Conservation (phyloP, 2,888 invertebrate species). For the Ditylenchus weischeri region DNA sequence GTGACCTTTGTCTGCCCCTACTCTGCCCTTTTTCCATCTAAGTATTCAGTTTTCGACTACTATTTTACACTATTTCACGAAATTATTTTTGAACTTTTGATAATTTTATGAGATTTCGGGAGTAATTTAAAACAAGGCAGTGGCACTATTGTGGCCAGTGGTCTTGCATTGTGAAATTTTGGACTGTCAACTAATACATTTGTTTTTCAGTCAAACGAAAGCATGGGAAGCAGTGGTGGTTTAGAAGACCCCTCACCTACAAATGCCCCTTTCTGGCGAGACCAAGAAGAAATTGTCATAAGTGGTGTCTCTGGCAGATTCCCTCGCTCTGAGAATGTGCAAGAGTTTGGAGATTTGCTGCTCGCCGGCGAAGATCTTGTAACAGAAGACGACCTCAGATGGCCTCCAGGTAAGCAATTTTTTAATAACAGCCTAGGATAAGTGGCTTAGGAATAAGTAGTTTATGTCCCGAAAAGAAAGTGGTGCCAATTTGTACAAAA, state of each 20-base stretch:
- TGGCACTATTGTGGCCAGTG: too few relatives aligned
- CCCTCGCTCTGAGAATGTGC: slow-evolving; percentile 84
- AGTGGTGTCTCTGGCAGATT: slow-evolving; percentile 67
- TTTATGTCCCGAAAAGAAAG: too few relatives aligned
- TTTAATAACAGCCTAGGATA: background rate
- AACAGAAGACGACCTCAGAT: slow-evolving; percentile 83
- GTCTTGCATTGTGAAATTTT: too few relatives aligned
- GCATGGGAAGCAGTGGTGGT: slow-evolving; percentile 40
- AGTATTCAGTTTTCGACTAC: too few relatives aligned
- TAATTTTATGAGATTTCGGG: too few relatives aligned
- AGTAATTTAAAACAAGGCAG: too few relatives aligned
- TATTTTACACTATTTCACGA: too few relatives aligned
- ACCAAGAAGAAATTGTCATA: slow-evolving; percentile 62
- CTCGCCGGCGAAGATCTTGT: slow-evolving; percentile 87
- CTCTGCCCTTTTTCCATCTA: too few relatives aligned
- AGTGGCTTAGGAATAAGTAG: background rate
- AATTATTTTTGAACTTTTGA: too few relatives aligned
- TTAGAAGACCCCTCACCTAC: slow-evolving; percentile 30
- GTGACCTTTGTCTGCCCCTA: background rate
- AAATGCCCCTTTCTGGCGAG: slow-evolving; percentile 50
- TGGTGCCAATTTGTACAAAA: too few relatives aligned
- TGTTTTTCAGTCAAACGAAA: slow-evolving; percentile 45
- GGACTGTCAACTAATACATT: background rate
- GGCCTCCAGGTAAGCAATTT: slow-evolving; percentile 68
- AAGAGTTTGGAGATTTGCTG: slow-evolving; percentile 86